Percentiles rank a stretch among this genome's conserved stretches.
Conservation (phyloP, 1,140 invertebrate species). For the Trachymyrmex septentrionalis region DNA sequence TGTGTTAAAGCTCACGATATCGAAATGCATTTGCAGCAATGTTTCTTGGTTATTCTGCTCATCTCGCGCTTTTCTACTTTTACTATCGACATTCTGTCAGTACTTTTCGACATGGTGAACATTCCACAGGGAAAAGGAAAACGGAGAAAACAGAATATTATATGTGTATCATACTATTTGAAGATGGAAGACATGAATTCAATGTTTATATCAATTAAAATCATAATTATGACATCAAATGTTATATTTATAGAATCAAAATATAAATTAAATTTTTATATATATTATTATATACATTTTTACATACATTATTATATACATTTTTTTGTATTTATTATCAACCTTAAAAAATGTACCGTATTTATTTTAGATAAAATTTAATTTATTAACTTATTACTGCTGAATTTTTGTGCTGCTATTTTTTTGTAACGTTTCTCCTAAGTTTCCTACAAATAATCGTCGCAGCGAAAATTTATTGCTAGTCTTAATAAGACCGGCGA, state of each 20-base stretch:
- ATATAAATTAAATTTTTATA: neutral
- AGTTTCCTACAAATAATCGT: slow-evolving; percentile 26
- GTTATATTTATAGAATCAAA: neutral
- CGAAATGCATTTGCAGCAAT: slow-evolving; percentile 36
- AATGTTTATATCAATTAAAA: neutral
- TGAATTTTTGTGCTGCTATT: neutral
- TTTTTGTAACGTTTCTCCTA: neutral
- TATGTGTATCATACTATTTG: neutral
- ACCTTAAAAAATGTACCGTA: neutral
- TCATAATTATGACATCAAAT: neutral
- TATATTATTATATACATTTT: too few species aligned
- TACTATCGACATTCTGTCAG: slow-evolving; percentile 65
- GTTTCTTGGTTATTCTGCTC: slow-evolving; percentile 38
- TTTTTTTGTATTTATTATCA: neutral
- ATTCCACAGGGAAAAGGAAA: slow-evolving; percentile 30
- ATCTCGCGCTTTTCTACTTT: slow-evolving; percentile 29
- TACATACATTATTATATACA: too few species aligned
- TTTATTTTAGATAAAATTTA: neutral
- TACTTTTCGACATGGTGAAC: neutral
- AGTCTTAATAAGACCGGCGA: slow-evolving; percentile 66
- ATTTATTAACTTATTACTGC: neutral
- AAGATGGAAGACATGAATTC: neutral
- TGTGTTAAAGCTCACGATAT: neutral
- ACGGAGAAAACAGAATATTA: neutral
- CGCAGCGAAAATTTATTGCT: slow-evolving; percentile 62